Evolutionary conservation across 2,888 invertebrate species (phyloP), one percentile per base, ranked within the genome.

Genomic region (Drosophila meridionalis): DNA sequence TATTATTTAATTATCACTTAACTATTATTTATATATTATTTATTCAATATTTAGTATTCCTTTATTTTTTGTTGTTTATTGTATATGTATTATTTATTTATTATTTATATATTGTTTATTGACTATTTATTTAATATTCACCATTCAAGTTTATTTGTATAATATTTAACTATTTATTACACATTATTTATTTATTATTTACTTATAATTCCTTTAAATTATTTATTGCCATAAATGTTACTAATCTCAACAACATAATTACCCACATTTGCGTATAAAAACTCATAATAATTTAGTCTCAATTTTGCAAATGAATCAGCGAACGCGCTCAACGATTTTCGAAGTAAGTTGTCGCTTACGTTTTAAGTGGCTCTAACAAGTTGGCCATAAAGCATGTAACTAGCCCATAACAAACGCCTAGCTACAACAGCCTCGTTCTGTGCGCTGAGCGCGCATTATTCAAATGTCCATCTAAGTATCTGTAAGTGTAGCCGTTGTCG

Each of bases 381-480:
- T 60, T 61, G 67, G 32, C 69, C 82, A 68, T 65, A 71, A 67
- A 69, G 43, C 57, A 34, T 65, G 34, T 80, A 73, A 66, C 62
- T 64, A 42, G 45, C 34, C 48, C 34, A 64, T 53, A 56, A 57
- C 63, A 58, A 72, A 53, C 53, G 66, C 65, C 52, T 65, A 50
- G 62, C 63, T 66, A 50, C 43, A 63, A 50, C 43, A 63, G 55
- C 53, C 40, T 72, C 64, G 43, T 36, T 56, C 43, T 36, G 45
- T 26, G 11, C 60, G 75, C 48, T 45, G 53, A 68, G 66, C 59
- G 82, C 74, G 69, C 83, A 89, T 84, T 84, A 89, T 89, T 87
- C 84, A 85, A 85, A 89, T 89, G 84, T 82, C 84, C 87, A 83
- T 72, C 76, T 70, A 80, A 86, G 89, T 84, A 71, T 71, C 66